A percentile compares a stretch with the other conserved stretches of the same genome.
phyloP scores from a whole-genome alignment of 2,113 vertebrate species.

The Notarius lentiginosus region DNA sequence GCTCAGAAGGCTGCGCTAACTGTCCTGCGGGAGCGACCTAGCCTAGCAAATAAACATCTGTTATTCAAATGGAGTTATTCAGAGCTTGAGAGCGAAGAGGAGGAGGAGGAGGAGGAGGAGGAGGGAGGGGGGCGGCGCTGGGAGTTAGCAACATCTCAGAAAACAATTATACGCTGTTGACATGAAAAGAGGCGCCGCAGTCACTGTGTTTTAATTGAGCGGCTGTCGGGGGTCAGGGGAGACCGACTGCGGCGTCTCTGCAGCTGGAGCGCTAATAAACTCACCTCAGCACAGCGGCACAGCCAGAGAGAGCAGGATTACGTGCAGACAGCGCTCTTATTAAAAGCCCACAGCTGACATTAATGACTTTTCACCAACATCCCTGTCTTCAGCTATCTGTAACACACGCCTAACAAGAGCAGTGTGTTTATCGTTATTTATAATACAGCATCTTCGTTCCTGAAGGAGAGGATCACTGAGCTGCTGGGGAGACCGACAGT shows the following conservation, averaged over 20 bases:
- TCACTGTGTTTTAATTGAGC: conserved; percentile 55
- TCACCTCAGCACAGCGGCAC: conserved; percentile 6
- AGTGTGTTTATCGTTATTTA: not conserved
- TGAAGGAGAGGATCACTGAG: not conserved
- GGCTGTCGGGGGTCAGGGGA: conserved; percentile 46
- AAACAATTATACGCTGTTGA: conserved; percentile 59
- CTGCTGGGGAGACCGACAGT: not conserved
- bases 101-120: not conserved
- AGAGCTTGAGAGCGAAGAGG: conserved; percentile 33
- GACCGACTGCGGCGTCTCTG: conserved; percentile 17
- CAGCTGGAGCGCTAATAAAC: conserved; percentile 53
- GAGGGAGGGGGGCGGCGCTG: not conserved
- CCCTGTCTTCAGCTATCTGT: not conserved
- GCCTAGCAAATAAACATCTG: conserved; percentile 60
- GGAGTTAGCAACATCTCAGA: conserved; percentile 48
- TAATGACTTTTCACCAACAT: conserved; percentile 1
- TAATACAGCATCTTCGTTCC: not conserved
- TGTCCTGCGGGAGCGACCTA: conserved; percentile 42
- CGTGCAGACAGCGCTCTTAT: conserved; percentile 19
- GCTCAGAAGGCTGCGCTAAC: conserved; percentile 32
- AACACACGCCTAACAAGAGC: not conserved
- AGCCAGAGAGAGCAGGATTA: not conserved
- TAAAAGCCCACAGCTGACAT: conserved; percentile 26
- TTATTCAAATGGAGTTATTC: conserved; percentile 61
- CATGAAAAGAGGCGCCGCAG: conserved; percentile 44